Evolutionary conservation across 2,113 vertebrate species (phyloP), one percentile per base, ranked within the genome.

Genomic region (Istiophorus platypterus): DNA sequence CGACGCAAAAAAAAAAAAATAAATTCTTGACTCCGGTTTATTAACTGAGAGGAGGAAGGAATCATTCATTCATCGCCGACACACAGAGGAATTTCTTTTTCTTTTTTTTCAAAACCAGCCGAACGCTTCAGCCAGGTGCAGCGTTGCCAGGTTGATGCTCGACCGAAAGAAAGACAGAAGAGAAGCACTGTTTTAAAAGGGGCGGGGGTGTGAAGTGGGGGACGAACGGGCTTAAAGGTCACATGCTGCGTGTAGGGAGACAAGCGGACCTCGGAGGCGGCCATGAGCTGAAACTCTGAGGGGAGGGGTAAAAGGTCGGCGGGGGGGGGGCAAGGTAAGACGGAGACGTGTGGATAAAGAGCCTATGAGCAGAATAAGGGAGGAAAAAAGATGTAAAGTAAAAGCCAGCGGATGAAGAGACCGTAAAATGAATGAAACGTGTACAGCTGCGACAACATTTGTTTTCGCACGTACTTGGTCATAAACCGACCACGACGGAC

Each of bases 161-260:
- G 31, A 7, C 63, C 72, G 69, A 22, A 79, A 70, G n/a, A n/a
- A n/a, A n/a, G n/a, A 66, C 22, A 56, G 76, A 64, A 54, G 39
- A 15, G 27, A 29, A 9, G 17, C 31, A 10, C 2, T 41, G 74
- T 57, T 82, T 59, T 61, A 51, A 64, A n/a, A n/a, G n/a, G n/a
- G 80, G 51, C 54, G 59, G 49, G 42, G 72, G 80, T 62, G 85
- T 29, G n/a, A 57, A 59, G 52, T 17, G 65, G 39, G 62, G 84
- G 88, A 81, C 59, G 22, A 72, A 54, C 2, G 79, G 79, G 69
- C 78, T 77, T 86, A 91, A 92, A 91, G 88, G 86, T 91, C 83
- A 85, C 31, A 61, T 31, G 52, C 52, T 76, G 59, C 37, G 57
- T 68, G 72, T 84, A 72, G 76, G 64, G 70, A 86, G 73, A 37